These are phyloP conservation scores for Papilio helenus DNA, from an alignment of 1,140 invertebrate species.

Conservation along the genomic window DNA sequence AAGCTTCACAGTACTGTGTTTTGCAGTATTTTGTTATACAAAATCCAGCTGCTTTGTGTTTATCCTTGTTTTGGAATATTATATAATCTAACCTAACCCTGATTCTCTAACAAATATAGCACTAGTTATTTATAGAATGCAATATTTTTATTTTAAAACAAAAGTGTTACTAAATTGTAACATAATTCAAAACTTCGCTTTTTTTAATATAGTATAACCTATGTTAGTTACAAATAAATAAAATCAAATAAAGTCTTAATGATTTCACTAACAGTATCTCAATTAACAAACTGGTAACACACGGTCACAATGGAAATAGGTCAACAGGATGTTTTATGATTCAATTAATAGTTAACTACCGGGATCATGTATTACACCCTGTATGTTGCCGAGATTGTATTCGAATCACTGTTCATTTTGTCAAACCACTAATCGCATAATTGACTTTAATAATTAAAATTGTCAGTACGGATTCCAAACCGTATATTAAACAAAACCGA, in stretches of 20 bases:
- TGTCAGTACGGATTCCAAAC: too few species aligned
- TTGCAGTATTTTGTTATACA: background rate
- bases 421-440: background rate
- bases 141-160: too few species aligned
- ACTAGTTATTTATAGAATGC: too few species aligned
- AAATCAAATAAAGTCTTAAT: background rate
- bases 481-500: too few species aligned
- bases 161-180: too few species aligned
- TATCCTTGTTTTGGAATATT: background rate
- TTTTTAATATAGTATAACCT: too few species aligned
- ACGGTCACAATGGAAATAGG: constrained; percentile 10
- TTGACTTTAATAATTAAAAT: background rate
- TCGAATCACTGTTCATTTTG: background rate
- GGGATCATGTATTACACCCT: background rate
- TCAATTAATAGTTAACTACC: constrained; percentile 14
- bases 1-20: background rate
- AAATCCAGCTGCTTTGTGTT: background rate
- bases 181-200: too few species aligned
- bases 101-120: background rate
- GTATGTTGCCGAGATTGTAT: background rate
- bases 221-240: too few species aligned
- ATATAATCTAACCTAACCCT: too few species aligned
- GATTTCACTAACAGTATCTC: background rate
- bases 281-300: background rate
- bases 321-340: constrained; percentile 23